Evolutionary conservation across 2,113 vertebrate species (phyloP).

Genomic region (Mugil cephalus): DNA sequence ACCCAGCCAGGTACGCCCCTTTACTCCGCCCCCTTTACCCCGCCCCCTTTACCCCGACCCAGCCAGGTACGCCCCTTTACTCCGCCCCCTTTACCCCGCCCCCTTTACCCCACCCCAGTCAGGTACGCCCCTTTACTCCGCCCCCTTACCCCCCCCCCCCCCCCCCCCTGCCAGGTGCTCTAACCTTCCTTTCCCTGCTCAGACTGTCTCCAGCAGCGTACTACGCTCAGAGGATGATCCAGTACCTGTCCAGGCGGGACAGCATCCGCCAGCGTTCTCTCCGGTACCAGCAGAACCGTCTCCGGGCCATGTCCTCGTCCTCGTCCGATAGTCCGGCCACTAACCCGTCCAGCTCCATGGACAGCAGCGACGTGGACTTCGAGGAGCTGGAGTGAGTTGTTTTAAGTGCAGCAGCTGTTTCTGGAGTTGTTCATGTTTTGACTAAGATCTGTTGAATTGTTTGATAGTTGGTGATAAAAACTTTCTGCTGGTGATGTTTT

Average conservation of each 20-base stretch:
- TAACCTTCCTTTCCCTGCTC: slow-evolving; percentile 7
- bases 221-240: slow-evolving; percentile 99
- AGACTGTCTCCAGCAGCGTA: slow-evolving; percentile 98
- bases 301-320: slow-evolving; percentile 88
- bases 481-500: neutral
- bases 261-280: slow-evolving; percentile 98
- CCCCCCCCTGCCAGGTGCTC: too few relatives aligned
- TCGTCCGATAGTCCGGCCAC: slow-evolving; percentile 88
- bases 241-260: slow-evolving; percentile 97
- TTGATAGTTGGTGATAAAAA: neutral
- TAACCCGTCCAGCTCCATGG: slow-evolving; percentile 88
- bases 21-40: too few relatives aligned
- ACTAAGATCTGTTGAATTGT: too few relatives aligned
- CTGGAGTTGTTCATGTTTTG: slow-evolving; percentile 73
- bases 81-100: too few relatives aligned
- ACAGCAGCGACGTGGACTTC: slow-evolving; percentile 95
- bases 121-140: too few relatives aligned
- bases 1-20: too few relatives aligned
- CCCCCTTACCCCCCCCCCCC: too few relatives aligned
- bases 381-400: slow-evolving; percentile 96
- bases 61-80: too few relatives aligned
- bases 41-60: too few relatives aligned
- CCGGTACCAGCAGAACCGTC: slow-evolving; percentile 95
- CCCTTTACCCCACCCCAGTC: too few relatives aligned
- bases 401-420: too few relatives aligned